These are phyloP conservation scores for Biston stratarius DNA, from an alignment of 2,888 invertebrate genomes.

Conservation along the genomic window DNA sequence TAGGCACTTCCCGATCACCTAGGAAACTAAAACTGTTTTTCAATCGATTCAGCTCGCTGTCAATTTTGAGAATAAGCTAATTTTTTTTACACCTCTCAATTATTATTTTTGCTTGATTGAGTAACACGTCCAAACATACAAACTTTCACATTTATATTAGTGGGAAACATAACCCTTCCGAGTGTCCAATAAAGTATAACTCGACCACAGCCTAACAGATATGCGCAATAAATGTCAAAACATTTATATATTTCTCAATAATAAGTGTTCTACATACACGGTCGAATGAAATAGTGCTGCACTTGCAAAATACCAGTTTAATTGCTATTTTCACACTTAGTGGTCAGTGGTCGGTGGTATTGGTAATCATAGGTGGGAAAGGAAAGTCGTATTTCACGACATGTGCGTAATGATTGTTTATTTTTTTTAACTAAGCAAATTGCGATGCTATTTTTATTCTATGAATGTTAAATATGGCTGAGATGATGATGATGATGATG, in stretches of 20 bases:
- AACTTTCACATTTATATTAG: no score
- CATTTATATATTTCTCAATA: slow-evolving; percentile 26
- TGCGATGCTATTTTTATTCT: background rate
- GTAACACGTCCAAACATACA: no score
- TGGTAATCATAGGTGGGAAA: slow-evolving; percentile 11
- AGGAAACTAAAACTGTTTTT: no score
- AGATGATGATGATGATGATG: no score
- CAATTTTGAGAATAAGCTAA: no score
- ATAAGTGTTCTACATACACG: slow-evolving; percentile 20
- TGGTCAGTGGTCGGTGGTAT: slow-evolving; percentile 10
- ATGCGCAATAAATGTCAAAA: slow-evolving; percentile 32
- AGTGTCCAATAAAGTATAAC: background rate
- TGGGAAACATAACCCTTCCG: background rate
- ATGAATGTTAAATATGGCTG: no score
- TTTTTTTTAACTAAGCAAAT: background rate
- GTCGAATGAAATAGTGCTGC: slow-evolving; percentile 19
- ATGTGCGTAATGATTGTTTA: background rate
- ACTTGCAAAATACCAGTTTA: slow-evolving; percentile 28
- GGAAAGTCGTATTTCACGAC: slow-evolving; percentile 5
- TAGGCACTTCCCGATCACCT: no score
- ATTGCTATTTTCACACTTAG: slow-evolving; percentile 27
- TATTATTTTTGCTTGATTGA: no score
- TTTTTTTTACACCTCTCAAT: no score
- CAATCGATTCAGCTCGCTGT: no score
- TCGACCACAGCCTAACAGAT: background rate